A percentile compares a stretch with the other conserved stretches of the same genome.
Conservation (phyloP, 2,888 invertebrate genomes). For the Synanthedon myopaeformis region DNA sequence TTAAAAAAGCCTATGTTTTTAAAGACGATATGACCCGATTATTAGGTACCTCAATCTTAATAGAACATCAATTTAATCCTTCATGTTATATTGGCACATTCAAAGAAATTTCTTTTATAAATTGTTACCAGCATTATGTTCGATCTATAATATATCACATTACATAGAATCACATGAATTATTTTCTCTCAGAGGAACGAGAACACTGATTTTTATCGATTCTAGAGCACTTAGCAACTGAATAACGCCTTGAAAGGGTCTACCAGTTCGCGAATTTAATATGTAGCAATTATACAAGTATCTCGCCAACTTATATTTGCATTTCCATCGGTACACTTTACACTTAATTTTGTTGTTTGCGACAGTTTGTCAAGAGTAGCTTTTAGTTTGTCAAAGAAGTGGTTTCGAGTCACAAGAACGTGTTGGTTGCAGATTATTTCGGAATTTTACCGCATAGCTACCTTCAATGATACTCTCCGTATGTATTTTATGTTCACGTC, state of each 20-base stretch:
- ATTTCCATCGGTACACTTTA: not conserved
- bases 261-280: constrained; percentile 29
- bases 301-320: constrained; percentile 3
- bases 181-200: not conserved
- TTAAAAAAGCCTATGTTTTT: too few relatives aligned
- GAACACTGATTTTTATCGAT: not conserved
- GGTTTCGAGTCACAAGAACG: constrained; percentile 5
- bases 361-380: not conserved
- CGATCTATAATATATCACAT: not conserved
- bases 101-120: not conserved
- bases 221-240: constrained; percentile 12
- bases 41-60: too few relatives aligned
- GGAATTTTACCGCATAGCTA: constrained; percentile 10
- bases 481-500: too few relatives aligned
- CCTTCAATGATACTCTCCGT: constrained; percentile 5
- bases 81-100: not conserved
- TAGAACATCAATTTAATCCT: not conserved
- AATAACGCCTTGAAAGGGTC: constrained; percentile 32
- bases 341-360: not conserved
- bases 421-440: constrained; percentile 7
- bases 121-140: too few relatives aligned
- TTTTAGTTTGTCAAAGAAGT: not conserved
- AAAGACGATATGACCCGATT: too few relatives aligned
- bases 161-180: not conserved
- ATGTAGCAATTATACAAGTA: constrained; percentile 30